Evolutionary conservation across 1,140 invertebrate genomes (phyloP).

Genomic region (Caenorhabditis remanei): DNA sequence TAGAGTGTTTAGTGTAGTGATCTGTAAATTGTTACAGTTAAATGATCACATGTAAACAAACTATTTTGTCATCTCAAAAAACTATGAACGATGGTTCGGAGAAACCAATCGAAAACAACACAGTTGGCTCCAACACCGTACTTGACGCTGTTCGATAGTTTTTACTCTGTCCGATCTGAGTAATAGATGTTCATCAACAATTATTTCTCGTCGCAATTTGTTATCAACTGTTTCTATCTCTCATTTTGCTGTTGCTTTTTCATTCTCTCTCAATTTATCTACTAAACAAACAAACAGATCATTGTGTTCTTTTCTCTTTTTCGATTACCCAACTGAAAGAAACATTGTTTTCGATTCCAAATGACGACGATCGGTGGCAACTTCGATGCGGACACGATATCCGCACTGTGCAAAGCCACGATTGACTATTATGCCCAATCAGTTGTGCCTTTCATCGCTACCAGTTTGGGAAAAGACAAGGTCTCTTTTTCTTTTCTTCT

Average conservation of each 20-base stretch:
- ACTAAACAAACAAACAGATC: constrained; percentile 9
- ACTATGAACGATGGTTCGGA: too few relatives aligned
- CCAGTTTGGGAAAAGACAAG: constrained; percentile 24
- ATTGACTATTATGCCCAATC: constrained; percentile 46
- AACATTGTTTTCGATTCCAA: constrained; percentile 2
- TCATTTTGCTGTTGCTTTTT: constrained; percentile 2
- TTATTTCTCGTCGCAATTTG: neutral
- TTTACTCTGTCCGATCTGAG: neutral
- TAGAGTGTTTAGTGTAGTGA: neutral
- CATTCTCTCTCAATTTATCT: neutral
- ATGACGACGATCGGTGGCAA: constrained; percentile 35
- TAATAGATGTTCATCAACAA: neutral
- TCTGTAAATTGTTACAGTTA: neutral
- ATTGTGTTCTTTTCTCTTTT: neutral
- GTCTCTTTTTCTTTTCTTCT: neutral
- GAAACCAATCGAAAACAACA: too few relatives aligned
- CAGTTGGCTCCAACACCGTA: too few relatives aligned
- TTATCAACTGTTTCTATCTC: constrained; percentile 29
- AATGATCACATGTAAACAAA: too few relatives aligned
- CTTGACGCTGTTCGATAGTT: neutral
- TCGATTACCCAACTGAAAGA: neutral
- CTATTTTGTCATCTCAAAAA: too few relatives aligned
- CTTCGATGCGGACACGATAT: constrained; percentile 34
- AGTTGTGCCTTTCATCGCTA: constrained; percentile 3
- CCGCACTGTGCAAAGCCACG: constrained; percentile 31